Percentiles rank a stretch among this genome's conserved stretches.
These are phyloP conservation scores for Drosophila pandora DNA, from an alignment of 1,140 invertebrate genomes.

Conservation along the genomic window DNA sequence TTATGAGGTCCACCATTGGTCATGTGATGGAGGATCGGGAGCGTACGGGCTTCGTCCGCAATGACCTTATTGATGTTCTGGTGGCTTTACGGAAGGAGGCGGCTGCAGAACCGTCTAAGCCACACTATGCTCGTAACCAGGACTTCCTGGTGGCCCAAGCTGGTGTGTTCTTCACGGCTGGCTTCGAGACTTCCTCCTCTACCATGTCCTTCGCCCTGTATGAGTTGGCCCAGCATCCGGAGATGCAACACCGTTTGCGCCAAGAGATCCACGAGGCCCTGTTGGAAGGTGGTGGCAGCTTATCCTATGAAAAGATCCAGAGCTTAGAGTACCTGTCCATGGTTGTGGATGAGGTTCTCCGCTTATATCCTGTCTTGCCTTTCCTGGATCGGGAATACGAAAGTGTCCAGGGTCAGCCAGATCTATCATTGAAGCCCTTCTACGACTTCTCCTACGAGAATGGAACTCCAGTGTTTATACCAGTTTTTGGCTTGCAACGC, in stretches of 20 bases:
- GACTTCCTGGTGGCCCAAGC: conserved; percentile 87
- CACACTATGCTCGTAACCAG: conserved; percentile 66
- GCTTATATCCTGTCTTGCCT: conserved; percentile 76
- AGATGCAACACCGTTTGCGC: conserved; percentile 87
- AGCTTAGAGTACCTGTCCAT: conserved; percentile 87
- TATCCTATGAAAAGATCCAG: conserved; percentile 87
- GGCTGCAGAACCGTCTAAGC: conserved; percentile 35
- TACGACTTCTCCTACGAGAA: conserved; percentile 61
- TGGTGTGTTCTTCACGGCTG: conserved; percentile 89
- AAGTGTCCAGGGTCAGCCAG: conserved; percentile 30
- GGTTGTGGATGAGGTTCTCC: conserved; percentile 84
- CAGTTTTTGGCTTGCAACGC: conserved; percentile 67
- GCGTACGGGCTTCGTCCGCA: conserved; percentile 56
- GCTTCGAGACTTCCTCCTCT: conserved; percentile 91
- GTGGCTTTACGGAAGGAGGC: conserved; percentile 80
- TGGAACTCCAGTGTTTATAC: conserved; percentile 70
- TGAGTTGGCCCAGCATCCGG: conserved; percentile 88
- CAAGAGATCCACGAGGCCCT: conserved; percentile 86
- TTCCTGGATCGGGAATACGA: conserved; percentile 70
- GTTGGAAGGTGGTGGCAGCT: conserved; percentile 83
- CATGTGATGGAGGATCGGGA: conserved; percentile 78
- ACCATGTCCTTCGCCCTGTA: conserved; percentile 88
- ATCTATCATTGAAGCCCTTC: conserved; percentile 63
- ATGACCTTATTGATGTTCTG: conserved; percentile 84
- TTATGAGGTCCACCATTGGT: conserved; percentile 74